These are phyloP conservation scores for Sialis lutaria DNA, from an alignment of 2,888 invertebrate species.

Conservation along the genomic window DNA sequence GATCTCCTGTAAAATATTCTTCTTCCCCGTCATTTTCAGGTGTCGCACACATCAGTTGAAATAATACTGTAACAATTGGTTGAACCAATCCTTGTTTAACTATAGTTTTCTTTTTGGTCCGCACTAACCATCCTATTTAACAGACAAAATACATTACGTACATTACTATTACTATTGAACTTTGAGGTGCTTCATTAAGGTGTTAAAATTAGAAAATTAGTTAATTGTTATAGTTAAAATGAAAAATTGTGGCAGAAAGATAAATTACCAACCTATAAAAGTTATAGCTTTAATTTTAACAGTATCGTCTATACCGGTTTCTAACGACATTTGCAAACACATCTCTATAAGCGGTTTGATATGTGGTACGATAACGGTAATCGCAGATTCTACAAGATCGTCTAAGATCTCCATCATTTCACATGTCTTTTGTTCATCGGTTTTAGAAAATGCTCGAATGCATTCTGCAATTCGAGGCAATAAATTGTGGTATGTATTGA, in stretches of 20 bases:
- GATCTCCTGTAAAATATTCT: slow-evolving; percentile 43
- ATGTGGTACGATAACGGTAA: slow-evolving; percentile 41
- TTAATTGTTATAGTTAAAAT: too few species aligned
- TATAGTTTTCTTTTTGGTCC: slow-evolving; percentile 50
- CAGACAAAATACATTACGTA: slow-evolving; percentile 24
- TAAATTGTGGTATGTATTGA: slow-evolving; percentile 36
- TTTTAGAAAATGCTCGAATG: slow-evolving; percentile 34
- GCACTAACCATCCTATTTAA: slow-evolving; percentile 45
- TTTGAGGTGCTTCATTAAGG: too few species aligned
- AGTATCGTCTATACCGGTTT: slow-evolving; percentile 34
- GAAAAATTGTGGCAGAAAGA: too few species aligned
- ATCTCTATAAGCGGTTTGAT: slow-evolving; percentile 44
- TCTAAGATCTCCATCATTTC: slow-evolving; percentile 46
- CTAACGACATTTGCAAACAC: slow-evolving; percentile 43
- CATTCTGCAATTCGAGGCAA: slow-evolving; percentile 45
- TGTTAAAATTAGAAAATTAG: too few species aligned
- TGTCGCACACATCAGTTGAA: slow-evolving; percentile 47
- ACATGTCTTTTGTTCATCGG: slow-evolving; percentile 38
- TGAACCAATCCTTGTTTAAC: slow-evolving; percentile 53
- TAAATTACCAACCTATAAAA: slow-evolving; percentile 39
- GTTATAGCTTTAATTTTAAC: slow-evolving; percentile 50
- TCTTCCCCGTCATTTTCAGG: slow-evolving; percentile 42
- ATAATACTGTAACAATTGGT: slow-evolving; percentile 46
- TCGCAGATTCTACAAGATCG: slow-evolving; percentile 43
- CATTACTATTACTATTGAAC: too few species aligned